A percentile compares a stretch with the other conserved stretches of the same genome.
These are phyloP conservation scores for Heteromormyrus szaboi DNA, from an alignment of 2,797 vertebrate species.

Conservation along the genomic window DNA sequence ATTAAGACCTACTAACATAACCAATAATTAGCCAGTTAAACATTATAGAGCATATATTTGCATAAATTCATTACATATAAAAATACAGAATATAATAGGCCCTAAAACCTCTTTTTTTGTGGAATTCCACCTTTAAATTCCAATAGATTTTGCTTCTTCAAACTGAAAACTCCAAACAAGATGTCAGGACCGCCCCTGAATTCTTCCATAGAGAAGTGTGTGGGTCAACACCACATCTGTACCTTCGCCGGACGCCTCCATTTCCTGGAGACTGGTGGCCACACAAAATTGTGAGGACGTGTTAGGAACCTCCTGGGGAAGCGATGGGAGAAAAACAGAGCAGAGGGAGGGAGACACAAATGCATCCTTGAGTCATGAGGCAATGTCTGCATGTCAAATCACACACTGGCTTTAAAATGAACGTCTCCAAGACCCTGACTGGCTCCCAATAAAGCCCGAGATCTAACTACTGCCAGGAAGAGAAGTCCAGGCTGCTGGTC, in stretches of 20 bases:
- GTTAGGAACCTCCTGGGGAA: not conserved
- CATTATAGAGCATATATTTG: not conserved
- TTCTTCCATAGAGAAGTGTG: not conserved
- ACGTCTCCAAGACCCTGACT: not conserved
- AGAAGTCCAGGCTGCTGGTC: not conserved
- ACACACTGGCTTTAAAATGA: not conserved
- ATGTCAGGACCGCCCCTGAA: not conserved
- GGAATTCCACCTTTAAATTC: not conserved
- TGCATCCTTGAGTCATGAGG: constrained; percentile 12
- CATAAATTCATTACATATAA: not conserved
- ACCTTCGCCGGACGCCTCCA: not conserved
- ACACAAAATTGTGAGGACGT: not conserved
- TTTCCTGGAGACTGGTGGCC: not conserved
- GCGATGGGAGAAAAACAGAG: not conserved
- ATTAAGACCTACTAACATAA: not conserved
- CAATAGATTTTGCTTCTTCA: not conserved
- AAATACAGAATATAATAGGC: not conserved
- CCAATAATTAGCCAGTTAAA: not conserved
- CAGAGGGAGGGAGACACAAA: not conserved
- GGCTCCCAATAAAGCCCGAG: not conserved
- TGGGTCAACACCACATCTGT: not conserved
- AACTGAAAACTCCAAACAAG: not conserved
- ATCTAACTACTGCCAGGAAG: not conserved
- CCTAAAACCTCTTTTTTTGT: not conserved
- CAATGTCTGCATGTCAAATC: constrained; percentile 9